Evolutionary conservation across 2,888 invertebrate genomes (phyloP).

Genomic region (Gymnoscelis rufifasciata): DNA sequence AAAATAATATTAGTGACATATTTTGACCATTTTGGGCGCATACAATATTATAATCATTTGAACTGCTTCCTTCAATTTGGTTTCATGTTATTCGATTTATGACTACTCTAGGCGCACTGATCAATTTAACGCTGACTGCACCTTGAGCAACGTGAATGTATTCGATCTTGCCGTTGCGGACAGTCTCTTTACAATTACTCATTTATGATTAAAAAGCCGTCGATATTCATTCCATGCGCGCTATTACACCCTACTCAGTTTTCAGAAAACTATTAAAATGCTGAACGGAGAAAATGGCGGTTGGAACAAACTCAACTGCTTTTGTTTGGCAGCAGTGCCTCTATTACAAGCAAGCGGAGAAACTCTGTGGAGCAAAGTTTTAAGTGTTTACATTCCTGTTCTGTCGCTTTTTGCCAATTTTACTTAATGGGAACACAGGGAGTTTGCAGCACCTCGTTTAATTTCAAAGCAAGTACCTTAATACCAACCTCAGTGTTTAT

Average conservation of each 20-base stretch:
- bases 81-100: too few relatives aligned
- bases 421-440: conserved; percentile 65
- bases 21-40: too few relatives aligned
- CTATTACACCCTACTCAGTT: conserved; percentile 30
- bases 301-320: conserved; percentile 59
- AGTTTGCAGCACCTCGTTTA: conserved; percentile 65
- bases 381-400: conserved; percentile 76
- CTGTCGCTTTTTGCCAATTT: conserved; percentile 74
- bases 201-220: too few relatives aligned
- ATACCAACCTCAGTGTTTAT: conserved; percentile 58
- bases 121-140: too few relatives aligned
- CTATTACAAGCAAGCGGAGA: conserved; percentile 54
- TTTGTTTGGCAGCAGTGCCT: conserved; percentile 69
- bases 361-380: conserved; percentile 66
- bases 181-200: too few relatives aligned
- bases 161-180: too few relatives aligned
- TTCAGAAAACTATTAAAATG: conserved; percentile 60
- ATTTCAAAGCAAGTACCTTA: conserved; percentile 54
- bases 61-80: too few relatives aligned
- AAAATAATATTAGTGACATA: too few relatives aligned
- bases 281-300: conserved; percentile 61
- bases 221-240: too few relatives aligned
- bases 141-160: too few relatives aligned
- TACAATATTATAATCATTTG: too few relatives aligned
- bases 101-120: too few relatives aligned